Base-by-base conservation (phyloP, 2,797 vertebrate genomes). In the Anguilla pacifica region DNA sequence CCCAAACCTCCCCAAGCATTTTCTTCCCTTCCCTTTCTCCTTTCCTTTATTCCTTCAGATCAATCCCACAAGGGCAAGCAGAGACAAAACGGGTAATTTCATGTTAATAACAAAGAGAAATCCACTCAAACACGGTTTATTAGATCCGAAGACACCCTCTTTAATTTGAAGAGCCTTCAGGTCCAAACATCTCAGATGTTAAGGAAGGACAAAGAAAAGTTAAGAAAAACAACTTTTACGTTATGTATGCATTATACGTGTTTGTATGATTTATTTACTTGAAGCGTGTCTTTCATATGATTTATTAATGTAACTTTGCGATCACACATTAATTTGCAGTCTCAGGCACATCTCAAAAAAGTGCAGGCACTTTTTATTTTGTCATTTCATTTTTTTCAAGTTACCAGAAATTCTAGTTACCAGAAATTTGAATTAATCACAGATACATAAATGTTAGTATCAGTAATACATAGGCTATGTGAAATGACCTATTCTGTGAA, bases 31-130 rank as follows among this genome's bases (percentile, higher is more conserved):
- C 79, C 79, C 10, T 82, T 82, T 51, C 46, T 82, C 46, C 79
- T 82, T 82, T 82, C 79, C 79, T 82, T 82, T 82, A 82, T 82
- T 82, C 79, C 79, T 82, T 82, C 51, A 49, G 79, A 82, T 82
- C 43, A 82, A 82, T 82, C 79, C 79, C 79, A 51, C 25, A 25
- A 13, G 79, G 79, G 43, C 46, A 13, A 25, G 79, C 79, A 3
- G 46, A 82, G 79, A 82, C 79, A 82, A 82, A 82, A 82, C 25
- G 43, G 46, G 79, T 51, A 82, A 82, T 82, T 82, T 82, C 43
- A 82, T 82, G 79, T 82, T 82, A 51, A 82, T 82, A 82, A 82
- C 79, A 82, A 82, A 82, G 79, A 49, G 46, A 51, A 82, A 51
- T 51, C 79, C 46, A 51, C 79, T 46, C 46, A 51, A 82, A 82